These are phyloP conservation scores for Amiota minor DNA, from an alignment of 2,888 invertebrate species.

Conservation along the genomic window DNA sequence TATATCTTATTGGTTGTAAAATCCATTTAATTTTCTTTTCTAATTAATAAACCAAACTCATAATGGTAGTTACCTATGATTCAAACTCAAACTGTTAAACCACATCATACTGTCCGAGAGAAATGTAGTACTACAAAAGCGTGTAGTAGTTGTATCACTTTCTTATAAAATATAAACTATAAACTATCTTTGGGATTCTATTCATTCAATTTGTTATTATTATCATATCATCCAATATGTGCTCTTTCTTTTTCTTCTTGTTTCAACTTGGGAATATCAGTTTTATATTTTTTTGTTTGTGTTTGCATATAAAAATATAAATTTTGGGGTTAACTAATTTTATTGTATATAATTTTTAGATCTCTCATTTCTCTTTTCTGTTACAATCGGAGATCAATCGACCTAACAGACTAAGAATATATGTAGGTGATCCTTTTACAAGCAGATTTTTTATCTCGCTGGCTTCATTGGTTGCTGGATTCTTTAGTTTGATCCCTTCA, in stretches of 20 bases:
- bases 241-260: constrained; percentile 15
- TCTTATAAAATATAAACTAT: constrained; percentile 59
- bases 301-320: constrained; percentile 26
- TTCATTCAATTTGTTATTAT: constrained; percentile 38
- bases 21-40: too few relatives aligned
- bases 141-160: constrained; percentile 52
- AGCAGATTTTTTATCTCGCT: too few relatives aligned
- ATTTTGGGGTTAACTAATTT: constrained; percentile 1
- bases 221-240: constrained; percentile 19
- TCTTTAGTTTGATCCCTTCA: too few relatives aligned
- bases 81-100: too few relatives aligned
- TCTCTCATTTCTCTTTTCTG: too few relatives aligned
- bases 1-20: too few relatives aligned
- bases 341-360: not conserved
- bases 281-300: constrained; percentile 8
- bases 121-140: constrained; percentile 8
- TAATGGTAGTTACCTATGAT: too few relatives aligned
- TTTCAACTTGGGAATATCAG: not conserved
- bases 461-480: too few relatives aligned
- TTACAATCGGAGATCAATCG: not conserved
- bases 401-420: not conserved
- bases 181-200: constrained; percentile 64
- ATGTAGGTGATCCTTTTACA: not conserved
- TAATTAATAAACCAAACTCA: too few relatives aligned
- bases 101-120: constrained; percentile 16